Percentiles rank a stretch among this genome's conserved stretches.
Evolutionary conservation across 2,888 invertebrate genomes (phyloP).

Genomic region (Diadegma fenestrale): DNA sequence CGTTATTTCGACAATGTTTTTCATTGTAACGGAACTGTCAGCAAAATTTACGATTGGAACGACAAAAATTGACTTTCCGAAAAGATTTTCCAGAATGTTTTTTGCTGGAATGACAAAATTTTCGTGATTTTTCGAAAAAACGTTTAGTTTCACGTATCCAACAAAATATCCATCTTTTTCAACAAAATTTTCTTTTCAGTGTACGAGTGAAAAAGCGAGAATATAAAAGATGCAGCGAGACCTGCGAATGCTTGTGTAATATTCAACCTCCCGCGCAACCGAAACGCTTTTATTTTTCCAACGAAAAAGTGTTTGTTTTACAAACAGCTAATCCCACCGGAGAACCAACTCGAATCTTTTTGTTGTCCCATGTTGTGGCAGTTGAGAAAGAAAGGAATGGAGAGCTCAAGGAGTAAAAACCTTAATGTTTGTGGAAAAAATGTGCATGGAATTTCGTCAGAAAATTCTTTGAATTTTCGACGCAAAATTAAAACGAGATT

Average conservation of each 20-base stretch:
- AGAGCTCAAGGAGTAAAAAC: constrained; percentile 37
- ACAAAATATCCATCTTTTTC: too few relatives aligned
- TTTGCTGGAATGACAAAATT: too few relatives aligned
- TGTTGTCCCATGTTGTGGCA: background rate
- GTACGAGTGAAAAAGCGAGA: background rate
- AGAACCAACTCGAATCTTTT: background rate
- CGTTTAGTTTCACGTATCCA: too few relatives aligned
- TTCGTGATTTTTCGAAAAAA: too few relatives aligned
- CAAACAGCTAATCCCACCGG: constrained; percentile 60
- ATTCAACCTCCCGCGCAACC: constrained; percentile 42
- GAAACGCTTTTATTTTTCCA: constrained; percentile 44
- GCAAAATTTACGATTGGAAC: too few relatives aligned
- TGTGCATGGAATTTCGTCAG: background rate
- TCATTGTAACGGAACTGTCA: too few relatives aligned
- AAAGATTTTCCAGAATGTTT: too few relatives aligned
- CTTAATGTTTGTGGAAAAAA: background rate
- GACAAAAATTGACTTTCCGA: too few relatives aligned
- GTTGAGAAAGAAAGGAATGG: background rate
- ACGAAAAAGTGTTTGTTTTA: constrained; percentile 57
- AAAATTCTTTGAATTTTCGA: background rate
- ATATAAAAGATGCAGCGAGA: background rate
- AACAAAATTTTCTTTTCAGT: too few relatives aligned
- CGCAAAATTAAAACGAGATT: background rate
- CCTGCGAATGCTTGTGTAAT: constrained; percentile 1
- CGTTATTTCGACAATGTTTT: too few relatives aligned